A percentile compares a stretch with the other conserved stretches of the same genome.
These are phyloP conservation scores for Drosophila rellima DNA, from an alignment of 2,888 invertebrate species.

Conservation along the genomic window DNA sequence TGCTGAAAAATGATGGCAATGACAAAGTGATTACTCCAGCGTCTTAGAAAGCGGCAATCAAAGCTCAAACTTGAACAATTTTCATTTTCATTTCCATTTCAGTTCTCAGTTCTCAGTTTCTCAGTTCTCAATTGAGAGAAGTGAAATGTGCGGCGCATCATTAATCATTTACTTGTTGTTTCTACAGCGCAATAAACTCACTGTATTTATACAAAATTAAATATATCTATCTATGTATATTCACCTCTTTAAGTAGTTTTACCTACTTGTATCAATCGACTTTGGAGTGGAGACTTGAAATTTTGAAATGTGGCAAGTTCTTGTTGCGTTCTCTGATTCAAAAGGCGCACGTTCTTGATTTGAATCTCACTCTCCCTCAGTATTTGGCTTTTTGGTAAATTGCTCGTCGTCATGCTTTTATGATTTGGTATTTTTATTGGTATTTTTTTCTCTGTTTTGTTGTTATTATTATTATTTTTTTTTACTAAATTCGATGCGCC, in stretches of 20 bases:
- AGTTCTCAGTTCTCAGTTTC: constrained; percentile 7
- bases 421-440: constrained; percentile 74
- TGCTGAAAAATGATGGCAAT: constrained; percentile 80
- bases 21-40: constrained; percentile 77
- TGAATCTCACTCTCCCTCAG: constrained; percentile 64
- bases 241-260: constrained; percentile 48
- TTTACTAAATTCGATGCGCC: constrained; percentile 75
- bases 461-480: constrained; percentile 32
- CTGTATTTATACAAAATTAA: constrained; percentile 16
- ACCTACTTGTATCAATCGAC: constrained; percentile 44
- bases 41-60: constrained; percentile 71
- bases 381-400: constrained; percentile 74
- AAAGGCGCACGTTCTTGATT: constrained; percentile 74
- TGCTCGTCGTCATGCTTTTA: constrained; percentile 81
- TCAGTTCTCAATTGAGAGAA: constrained; percentile 43
- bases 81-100: constrained; percentile 45
- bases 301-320: constrained; percentile 7
- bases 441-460: constrained; percentile 37
- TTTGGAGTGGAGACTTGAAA: constrained; percentile 6
- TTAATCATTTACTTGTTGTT: constrained; percentile 78
- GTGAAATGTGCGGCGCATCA: constrained; percentile 71
- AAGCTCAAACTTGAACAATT: constrained; percentile 67
- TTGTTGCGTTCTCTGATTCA: constrained; percentile 14
- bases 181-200: constrained; percentile 49
- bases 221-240: constrained; percentile 8